Evolutionary conservation across 2,113 vertebrate genomes (phyloP), one percentile per base, ranked within the genome.

Genomic region (Plecotus auritus): DNA sequence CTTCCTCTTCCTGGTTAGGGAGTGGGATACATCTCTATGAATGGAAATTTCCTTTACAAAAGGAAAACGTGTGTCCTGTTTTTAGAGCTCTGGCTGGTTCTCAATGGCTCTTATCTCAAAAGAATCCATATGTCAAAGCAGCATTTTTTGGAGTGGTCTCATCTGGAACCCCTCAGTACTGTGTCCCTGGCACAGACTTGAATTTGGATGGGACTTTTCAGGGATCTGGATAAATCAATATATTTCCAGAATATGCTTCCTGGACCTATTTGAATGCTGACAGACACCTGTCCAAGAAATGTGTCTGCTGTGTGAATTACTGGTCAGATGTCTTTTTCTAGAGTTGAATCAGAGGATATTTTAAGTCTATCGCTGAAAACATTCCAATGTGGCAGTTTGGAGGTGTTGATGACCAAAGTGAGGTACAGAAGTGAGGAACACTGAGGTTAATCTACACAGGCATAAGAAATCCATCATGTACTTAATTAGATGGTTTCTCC

Each of bases 241-340:
- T 93, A 90, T 40, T 84, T 42, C 13, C 51, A 86, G 64, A 94
- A 90, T 94, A 64, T 94, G 20, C 12, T 81, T 93, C 28, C 35
- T 76, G 30, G 32, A 17, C 32, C 42, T 69, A 37, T 92, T 81
- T 94, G 45, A 90, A 93, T 22, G 26, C 66, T 61, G 64, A 61
- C 2, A 37, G 80, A 35, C 23, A 95, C 85, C 56, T 92, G 35
- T n/a, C 56, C 20, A 70, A 56, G 37, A 84, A 84, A 49, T 84
- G 9, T 90, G 11, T 61, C 26, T 90, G 47, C 51, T 32, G 18
- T 80, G 28, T 96, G 54, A 78, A 26, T 84, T 89, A 74, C 40
- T 73, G 64, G 35, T 61, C 73, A 89, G 66, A 14, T 80, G 28
- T 93, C 35, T 87, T 95, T 94, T 80, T 66, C 54, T 83, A 69